Evolutionary conservation across 2,888 invertebrate species (phyloP).

Genomic region (Eristalinus sepulchralis): DNA sequence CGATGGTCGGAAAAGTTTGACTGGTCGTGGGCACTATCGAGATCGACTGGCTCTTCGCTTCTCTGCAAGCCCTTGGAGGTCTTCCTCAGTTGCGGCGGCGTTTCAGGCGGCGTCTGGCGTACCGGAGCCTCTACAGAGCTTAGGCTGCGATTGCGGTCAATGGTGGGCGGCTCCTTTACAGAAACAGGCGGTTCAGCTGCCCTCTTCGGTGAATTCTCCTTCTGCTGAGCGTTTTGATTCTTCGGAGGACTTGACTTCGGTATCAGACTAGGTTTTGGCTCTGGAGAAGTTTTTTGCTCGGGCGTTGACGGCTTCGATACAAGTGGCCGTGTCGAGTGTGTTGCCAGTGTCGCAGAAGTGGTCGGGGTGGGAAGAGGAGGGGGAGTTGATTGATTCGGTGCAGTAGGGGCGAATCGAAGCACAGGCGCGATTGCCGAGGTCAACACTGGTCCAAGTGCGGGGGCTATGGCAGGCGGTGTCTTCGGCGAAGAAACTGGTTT

Average conservation of each 20-base stretch:
- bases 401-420: slow-evolving; percentile 51
- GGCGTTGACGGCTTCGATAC: neutral
- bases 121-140: slow-evolving; percentile 27
- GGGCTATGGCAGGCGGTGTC: slow-evolving; percentile 55
- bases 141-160: slow-evolving; percentile 20
- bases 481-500: neutral
- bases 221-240: neutral
- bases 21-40: slow-evolving; percentile 76
- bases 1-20: slow-evolving; percentile 75
- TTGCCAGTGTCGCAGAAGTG: slow-evolving; percentile 20
- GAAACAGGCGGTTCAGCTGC: neutral
- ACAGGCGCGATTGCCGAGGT: slow-evolving; percentile 69
- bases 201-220: slow-evolving; percentile 2
- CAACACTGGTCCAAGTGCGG: slow-evolving; percentile 57
- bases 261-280: neutral
- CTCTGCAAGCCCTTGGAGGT: slow-evolving; percentile 76
- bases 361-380: slow-evolving; percentile 36
- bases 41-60: slow-evolving; percentile 77
- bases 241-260: neutral
- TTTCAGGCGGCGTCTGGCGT: slow-evolving; percentile 74
- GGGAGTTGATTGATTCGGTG: slow-evolving; percentile 11
- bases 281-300: neutral
- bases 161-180: neutral
- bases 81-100: slow-evolving; percentile 74
- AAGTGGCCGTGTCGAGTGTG: slow-evolving; percentile 8